These are phyloP conservation scores for Cryptocephalus primarius DNA, from an alignment of 2,888 invertebrate genomes.

Conservation along the genomic window DNA sequence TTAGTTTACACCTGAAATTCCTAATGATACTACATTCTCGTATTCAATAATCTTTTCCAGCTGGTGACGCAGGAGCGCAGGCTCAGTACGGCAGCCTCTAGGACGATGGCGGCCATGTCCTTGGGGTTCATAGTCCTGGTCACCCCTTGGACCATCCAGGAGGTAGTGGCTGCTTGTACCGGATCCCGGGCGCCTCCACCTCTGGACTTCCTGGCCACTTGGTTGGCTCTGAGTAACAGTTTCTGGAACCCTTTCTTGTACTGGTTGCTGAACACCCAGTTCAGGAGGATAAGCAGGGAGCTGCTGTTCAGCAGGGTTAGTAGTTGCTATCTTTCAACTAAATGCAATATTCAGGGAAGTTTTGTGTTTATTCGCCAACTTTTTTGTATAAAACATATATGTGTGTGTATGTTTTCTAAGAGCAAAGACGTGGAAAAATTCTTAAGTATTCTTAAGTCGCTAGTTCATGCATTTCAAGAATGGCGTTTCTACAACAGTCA, in stretches of 20 bases:
- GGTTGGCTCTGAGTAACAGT: conserved; percentile 79
- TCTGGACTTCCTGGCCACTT: conserved; percentile 75
- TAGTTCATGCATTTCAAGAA: too few relatives aligned
- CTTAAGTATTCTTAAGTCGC: too few relatives aligned
- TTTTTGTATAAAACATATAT: too few relatives aligned
- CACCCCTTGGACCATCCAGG: conserved; percentile 84
- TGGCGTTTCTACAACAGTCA: too few relatives aligned
- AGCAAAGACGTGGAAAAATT: too few relatives aligned
- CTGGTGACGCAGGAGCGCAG: conserved; percentile 53
- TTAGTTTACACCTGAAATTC: too few relatives aligned
- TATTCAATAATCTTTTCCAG: conserved; percentile 29
- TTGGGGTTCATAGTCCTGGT: conserved; percentile 85
- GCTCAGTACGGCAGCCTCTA: conserved; percentile 67
- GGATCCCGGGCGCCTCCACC: conserved; percentile 73
- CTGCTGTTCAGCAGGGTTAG: conserved; percentile 65
- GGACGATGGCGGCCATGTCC: conserved; percentile 88
- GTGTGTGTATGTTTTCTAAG: too few relatives aligned
- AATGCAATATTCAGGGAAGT: too few relatives aligned
- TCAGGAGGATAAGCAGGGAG: conserved; percentile 68
- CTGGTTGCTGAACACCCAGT: conserved; percentile 79
- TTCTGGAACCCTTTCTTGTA: conserved; percentile 87
- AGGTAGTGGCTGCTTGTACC: conserved; percentile 82
- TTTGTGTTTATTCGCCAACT: too few relatives aligned
- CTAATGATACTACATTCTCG: too few relatives aligned
- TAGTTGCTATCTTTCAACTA: too few relatives aligned